These are phyloP conservation scores for Trididemnum clinides DNA, from an alignment of 23 tunicate genomes.

Conservation along the genomic window DNA sequence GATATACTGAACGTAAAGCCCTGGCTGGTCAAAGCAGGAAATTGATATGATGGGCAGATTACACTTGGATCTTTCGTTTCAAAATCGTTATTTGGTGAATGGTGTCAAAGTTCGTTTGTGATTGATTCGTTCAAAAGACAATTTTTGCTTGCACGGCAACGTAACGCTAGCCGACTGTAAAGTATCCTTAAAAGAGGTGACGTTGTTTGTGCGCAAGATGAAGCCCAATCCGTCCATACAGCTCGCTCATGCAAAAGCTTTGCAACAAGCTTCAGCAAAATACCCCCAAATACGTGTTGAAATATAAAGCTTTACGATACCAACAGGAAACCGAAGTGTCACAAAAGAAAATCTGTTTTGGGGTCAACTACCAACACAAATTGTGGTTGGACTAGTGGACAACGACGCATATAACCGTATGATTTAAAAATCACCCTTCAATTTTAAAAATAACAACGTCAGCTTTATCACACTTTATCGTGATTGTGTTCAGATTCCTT, in stretches of 20 bases:
- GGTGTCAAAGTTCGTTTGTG: no score
- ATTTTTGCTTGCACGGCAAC: no score
- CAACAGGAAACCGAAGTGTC: conserved; percentile 13
- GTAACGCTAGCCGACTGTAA: neutral
- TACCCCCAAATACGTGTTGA: conserved; percentile 26
- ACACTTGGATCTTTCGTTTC: no score
- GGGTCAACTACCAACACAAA: conserved; percentile 41
- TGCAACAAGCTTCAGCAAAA: neutral
- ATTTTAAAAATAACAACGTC: conserved; percentile 26
- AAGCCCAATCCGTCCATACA: conserved; percentile 2
- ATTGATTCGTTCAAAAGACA: no score
- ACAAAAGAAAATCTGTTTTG: conserved; percentile 12
- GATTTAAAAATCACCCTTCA: neutral
- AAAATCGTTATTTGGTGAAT: no score
- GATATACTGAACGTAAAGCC: no score
- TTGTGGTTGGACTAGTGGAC: conserved; percentile 39
- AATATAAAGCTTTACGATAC: conserved; percentile 6
- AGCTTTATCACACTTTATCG: conserved; percentile 1
- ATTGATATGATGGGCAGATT: no score
- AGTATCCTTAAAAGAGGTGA: neutral
- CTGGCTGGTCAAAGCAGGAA: no score
- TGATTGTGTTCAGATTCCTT: conserved; percentile 26
- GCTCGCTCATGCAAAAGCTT: conserved; percentile 31
- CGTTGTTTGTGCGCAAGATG: conserved; percentile 11
- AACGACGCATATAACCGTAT: conserved; percentile 33